Evolutionary conservation across 1,140 invertebrate genomes (phyloP), one percentile per base, ranked within the genome.

Genomic region (Papilio polyxenes): DNA sequence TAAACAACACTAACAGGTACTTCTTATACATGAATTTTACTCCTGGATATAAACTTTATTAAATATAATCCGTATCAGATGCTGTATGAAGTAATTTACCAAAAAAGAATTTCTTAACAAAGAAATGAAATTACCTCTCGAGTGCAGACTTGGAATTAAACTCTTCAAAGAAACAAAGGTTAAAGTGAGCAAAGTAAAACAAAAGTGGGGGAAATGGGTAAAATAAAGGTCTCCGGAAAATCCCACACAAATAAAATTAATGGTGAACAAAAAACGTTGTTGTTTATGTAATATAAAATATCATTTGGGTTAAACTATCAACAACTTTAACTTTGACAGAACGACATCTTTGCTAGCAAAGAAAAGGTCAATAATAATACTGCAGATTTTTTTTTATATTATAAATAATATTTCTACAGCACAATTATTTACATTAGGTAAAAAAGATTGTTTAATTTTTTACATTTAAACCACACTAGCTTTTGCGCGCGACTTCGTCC

Each of bases 91-190:
- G 13, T 37, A 5, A 72, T 37, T 15, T 17, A 37, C 31, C 65
- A 11, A 15, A 40, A 72, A 72, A 7, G 13, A 72, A 11, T 23
- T 69, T 69, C 65, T 40, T 17, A 40, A 15, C 65, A 72, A 37
- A 72, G 65, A 15, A 62, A 3, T 13, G 17, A 65, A 72, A 31
- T 37, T 37, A 72, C 13, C 3, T 40, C 8, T 72, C 31, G 6
- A 37, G 65, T 72, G 65, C 65, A 72, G 31, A 72, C 31, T 31
- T 31, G 31, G 4, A 23, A 72, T 40, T 6, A 72, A 72, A 72
- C 65, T 72, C 65, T 72, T 40, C 65, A 72, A 37, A 72, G 65
- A 37, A 72, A 72, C 65, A 72, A 72, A 72, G 31, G 65, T 2
- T 72, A 8, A 72, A 72, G 65, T 40, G 37, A 72, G 65, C 65